These are phyloP conservation scores for Zhengitettix transpicula DNA, from an alignment of 2,888 invertebrate species.

Conservation along the genomic window DNA sequence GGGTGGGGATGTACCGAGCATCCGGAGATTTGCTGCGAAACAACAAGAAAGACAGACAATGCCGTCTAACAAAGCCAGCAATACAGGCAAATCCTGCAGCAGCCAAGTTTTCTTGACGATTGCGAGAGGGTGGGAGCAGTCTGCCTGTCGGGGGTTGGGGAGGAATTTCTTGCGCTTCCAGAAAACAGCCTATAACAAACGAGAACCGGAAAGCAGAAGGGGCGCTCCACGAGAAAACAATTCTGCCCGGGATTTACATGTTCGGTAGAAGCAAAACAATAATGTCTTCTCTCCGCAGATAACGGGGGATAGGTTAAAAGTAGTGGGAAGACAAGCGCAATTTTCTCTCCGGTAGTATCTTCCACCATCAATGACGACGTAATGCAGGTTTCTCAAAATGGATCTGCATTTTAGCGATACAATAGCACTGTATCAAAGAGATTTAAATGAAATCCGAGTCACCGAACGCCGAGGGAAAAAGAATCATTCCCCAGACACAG, in stretches of 20 bases:
- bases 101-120: neutral
- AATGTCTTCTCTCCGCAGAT: neutral
- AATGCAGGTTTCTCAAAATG: too few relatives aligned
- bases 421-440: too few relatives aligned
- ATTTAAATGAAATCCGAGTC: too few relatives aligned
- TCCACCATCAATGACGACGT: too few relatives aligned
- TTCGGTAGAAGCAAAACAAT: neutral
- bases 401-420: too few relatives aligned
- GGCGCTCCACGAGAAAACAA: neutral
- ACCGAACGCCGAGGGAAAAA: too few relatives aligned
- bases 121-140: neutral
- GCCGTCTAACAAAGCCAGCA: slow-evolving; percentile 2
- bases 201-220: slow-evolving; percentile 1
- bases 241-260: neutral
- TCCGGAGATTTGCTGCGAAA: slow-evolving; percentile 4
- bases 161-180: neutral
- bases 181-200: neutral
- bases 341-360: too few relatives aligned
- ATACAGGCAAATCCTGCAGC: neutral
- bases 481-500: too few relatives aligned
- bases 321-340: too few relatives aligned
- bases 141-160: neutral
- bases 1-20: slow-evolving; percentile 1
- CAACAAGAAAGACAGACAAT: slow-evolving; percentile 6
- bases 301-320: too few relatives aligned